Evolutionary conservation across 1,140 invertebrate genomes (phyloP).

Genomic region (Zeugodacus cucurbitae): DNA sequence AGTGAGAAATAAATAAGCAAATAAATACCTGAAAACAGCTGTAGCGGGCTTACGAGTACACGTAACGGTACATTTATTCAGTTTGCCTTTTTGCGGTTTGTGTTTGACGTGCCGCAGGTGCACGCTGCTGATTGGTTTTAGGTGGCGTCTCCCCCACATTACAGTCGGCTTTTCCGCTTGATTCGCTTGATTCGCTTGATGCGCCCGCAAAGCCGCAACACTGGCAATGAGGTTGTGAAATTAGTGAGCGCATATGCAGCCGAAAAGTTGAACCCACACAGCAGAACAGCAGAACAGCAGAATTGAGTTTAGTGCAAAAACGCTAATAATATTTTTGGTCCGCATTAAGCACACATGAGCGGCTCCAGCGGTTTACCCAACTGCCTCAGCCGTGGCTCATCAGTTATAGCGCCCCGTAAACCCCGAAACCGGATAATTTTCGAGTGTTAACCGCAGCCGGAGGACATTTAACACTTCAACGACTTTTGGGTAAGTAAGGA

Average conservation of each 20-base stretch:
- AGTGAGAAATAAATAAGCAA: not conserved
- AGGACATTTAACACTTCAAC: constrained; percentile 62
- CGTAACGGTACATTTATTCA: not conserved
- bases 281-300: not conserved
- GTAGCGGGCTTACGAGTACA: not conserved
- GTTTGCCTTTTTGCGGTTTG: not conserved
- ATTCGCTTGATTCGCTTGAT: not conserved
- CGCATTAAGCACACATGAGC: constrained; percentile 10
- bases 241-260: not conserved
- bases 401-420: not conserved
- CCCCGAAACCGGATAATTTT: not conserved
- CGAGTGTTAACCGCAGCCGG: constrained; percentile 47
- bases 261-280: not conserved
- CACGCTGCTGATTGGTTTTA: not conserved
- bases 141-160: not conserved
- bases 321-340: not conserved
- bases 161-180: constrained; percentile 10
- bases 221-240: not conserved
- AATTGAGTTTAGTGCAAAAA: not conserved
- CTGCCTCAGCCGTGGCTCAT: not conserved
- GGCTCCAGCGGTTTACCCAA: not conserved
- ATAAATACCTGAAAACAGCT: not conserved
- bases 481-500: constrained; percentile 49
- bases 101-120: not conserved
- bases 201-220: not conserved